Percentiles rank a stretch among this genome's conserved stretches.
Conservation (phyloP, 1,140 invertebrate species). For the Diorhabda elongata region DNA sequence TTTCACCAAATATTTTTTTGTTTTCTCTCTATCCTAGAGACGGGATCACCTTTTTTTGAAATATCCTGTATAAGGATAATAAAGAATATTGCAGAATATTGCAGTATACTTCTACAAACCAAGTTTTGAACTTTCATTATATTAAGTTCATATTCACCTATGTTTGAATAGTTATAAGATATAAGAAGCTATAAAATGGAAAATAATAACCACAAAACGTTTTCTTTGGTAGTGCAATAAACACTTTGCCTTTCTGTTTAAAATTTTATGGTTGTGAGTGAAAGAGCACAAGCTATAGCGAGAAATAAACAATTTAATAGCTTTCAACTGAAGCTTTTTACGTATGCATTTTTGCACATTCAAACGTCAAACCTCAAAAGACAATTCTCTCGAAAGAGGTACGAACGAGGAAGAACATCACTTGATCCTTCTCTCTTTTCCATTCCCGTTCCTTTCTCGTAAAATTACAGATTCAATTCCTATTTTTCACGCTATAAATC, state of each 20-base stretch:
- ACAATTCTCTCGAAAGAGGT: not conserved
- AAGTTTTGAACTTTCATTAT: too few relatives aligned
- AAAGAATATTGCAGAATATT: too few relatives aligned
- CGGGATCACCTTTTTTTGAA: too few relatives aligned
- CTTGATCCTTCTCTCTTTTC: not conserved
- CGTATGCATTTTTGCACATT: not conserved
- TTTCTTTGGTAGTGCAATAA: not conserved
- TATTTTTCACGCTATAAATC: conserved; percentile 18
- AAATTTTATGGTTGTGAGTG: not conserved
- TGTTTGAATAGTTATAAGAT: too few relatives aligned
- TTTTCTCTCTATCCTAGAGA: too few relatives aligned
- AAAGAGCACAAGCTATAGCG: not conserved
- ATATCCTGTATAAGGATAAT: too few relatives aligned
- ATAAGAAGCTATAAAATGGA: too few relatives aligned
- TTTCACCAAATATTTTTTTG: too few relatives aligned
- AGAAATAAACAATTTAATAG: conserved; percentile 3
- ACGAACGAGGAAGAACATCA: conserved; percentile 2
- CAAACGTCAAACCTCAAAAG: conserved; percentile 2
- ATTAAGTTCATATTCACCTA: too few relatives aligned
- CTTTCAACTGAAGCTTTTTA: not conserved
- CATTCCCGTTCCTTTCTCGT: not conserved
- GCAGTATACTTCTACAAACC: too few relatives aligned
- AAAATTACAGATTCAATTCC: conserved; percentile 1
- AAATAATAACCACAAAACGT: too few relatives aligned
- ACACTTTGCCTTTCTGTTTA: not conserved